Percentiles rank a stretch among this genome's conserved stretches.
These are phyloP conservation scores for Eupleurogrammus muticus DNA, from an alignment of 2,797 vertebrate species.

Conservation along the genomic window DNA sequence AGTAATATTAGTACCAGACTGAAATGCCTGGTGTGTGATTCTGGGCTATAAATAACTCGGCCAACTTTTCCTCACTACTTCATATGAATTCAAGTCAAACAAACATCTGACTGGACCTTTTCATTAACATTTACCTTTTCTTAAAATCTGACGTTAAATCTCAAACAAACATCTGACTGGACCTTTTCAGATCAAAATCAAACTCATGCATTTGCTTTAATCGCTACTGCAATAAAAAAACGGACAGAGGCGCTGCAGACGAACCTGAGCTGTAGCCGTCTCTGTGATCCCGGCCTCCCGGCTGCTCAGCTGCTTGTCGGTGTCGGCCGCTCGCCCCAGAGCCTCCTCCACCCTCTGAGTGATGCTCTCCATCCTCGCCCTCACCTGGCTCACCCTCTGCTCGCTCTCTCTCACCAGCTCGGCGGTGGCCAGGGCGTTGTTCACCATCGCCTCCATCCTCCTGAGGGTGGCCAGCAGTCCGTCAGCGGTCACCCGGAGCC, in stretches of 20 bases:
- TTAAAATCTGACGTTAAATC: too few species aligned
- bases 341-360: slow-evolving; percentile 73
- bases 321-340: slow-evolving; percentile 56
- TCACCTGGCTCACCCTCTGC: slow-evolving; percentile 64
- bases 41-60: too few species aligned
- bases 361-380: slow-evolving; percentile 69
- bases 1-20: too few species aligned
- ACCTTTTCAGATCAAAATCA: background rate
- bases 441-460: slow-evolving; percentile 74
- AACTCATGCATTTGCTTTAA: background rate
- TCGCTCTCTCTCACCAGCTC: slow-evolving; percentile 70
- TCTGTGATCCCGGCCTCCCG: slow-evolving; percentile 56
- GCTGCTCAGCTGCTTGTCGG: slow-evolving; percentile 57
- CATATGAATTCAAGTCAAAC: too few species aligned
- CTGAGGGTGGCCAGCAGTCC: slow-evolving; percentile 66
- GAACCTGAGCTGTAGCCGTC: slow-evolving; percentile 51
- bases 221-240: background rate
- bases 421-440: slow-evolving; percentile 61
- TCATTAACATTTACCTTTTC: too few species aligned
- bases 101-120: too few species aligned
- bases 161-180: background rate
- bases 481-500: slow-evolving; percentile 44
- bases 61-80: too few species aligned
- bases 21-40: too few species aligned
- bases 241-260: slow-evolving; percentile 1